Evolutionary conservation across 2,113 vertebrate species (phyloP), one percentile per base, ranked within the genome.

Genomic region (Myiopsitta monachus): DNA sequence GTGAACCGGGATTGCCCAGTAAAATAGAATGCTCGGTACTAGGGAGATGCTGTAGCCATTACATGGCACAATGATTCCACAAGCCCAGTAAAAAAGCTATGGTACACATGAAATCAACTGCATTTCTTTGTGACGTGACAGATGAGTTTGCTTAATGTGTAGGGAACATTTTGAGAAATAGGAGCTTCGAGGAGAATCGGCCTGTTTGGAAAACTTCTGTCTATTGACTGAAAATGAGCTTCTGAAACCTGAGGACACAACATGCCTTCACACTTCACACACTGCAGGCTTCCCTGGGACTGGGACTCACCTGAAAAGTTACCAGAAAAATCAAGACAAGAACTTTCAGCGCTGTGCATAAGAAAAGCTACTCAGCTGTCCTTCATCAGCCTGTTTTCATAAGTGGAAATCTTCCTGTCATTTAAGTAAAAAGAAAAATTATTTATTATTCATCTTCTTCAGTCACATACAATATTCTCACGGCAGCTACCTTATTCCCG

Each of bases 401-500:
- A 77, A 80, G 4, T n/a, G 14, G 88, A 93, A 81, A 6, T 23
- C 43, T 36, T 78, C 3, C n/a, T 21, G 30, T 3, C 8, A 54
- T 46, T 83, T 38, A 80, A 62, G 31, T 3, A 39, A 44, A 69
- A 78, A n/a, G n/a, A n/a, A 43, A 61, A 9, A 39, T 1, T 16
- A 85, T 46, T 41, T 55, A 27, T 16, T 22, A 31, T 8, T 1
- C 41, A 18, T 73, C 88, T 90, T 49, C 31, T 70, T 62, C 10
- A n/a, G 43, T 54, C 52, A 39, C 7, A 11, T 19, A 14, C 5
- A 33, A 11, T 18, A 24, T 30, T 57, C 27, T 83, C 10, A 9
- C 17, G 41, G 39, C 5, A 52, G 61, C 22, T 36, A 39, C 9
- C 1, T 78, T 51, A 11, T 23, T 91, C 51, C 57, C 0, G 0